Base-by-base conservation (phyloP, 2,113 vertebrate genomes). In the Gopherus flavomarginatus region DNA sequence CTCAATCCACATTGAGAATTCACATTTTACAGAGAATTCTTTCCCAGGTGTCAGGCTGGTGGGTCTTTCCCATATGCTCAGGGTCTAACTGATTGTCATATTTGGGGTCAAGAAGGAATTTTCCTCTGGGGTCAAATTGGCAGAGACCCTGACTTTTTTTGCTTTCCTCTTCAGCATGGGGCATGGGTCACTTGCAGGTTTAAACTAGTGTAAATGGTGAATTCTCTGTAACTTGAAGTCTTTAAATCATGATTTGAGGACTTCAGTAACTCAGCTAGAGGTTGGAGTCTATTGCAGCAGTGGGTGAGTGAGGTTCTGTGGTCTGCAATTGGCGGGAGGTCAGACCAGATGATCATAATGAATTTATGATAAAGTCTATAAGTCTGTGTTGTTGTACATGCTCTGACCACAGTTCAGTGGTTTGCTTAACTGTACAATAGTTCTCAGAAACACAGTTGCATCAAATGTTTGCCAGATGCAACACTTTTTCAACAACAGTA, bases 361-460 rank as follows among this genome's bases (percentile, higher is more conserved):
- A 16, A 35, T 9, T 38, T 72, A 19, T 38, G 65, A 72, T 6
- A 19, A 38, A 19, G 17, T 38, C 65, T 72, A 21, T 11, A 4
- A 22, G 11, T 72, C n/a, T 38, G 22, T 19, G 44, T 77, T 27
- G 24, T 12, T 57, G 2, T n/a, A 44, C 14, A 8, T 69, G 52
- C 69, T 62, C 95, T 24, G 22, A 88, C 93, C 94, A 90, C 94
- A 92, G 90, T 83, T 22, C 17, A n/a, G 22, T 35, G 7, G 49
- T 44, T 72, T 84, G 4, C 13, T 5, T 13, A 82, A 50, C 80
- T 69, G 47, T 19, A 38, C 22, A 59, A 29, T 10, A 26, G 38
- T 88, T 94, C 89, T 96, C 87, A 72, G 91, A 83, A 87, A 87
- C 85, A 47, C 0, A 2, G n/a, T 35, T 81, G 19, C 19, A 8